These are phyloP conservation scores for Drosophila virilis DNA, from an alignment of 1,140 invertebrate genomes.

Conservation along the genomic window DNA sequence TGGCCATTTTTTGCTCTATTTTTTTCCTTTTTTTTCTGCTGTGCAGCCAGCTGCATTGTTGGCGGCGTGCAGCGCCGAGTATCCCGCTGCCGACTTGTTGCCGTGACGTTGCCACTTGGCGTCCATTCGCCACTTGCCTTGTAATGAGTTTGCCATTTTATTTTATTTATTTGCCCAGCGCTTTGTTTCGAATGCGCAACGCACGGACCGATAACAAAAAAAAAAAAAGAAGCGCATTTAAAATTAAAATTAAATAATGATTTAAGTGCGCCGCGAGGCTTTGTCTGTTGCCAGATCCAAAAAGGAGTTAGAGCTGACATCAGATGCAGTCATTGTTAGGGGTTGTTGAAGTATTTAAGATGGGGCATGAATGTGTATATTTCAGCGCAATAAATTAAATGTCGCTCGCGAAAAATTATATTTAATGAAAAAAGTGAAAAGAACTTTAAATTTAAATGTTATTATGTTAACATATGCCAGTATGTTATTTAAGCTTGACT, in stretches of 20 bases:
- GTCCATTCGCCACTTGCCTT: conserved; percentile 61
- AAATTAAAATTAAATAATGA: conserved; percentile 82
- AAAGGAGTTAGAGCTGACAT: conserved; percentile 22
- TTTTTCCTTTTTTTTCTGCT: conserved; percentile 12
- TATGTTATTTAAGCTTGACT: too few species aligned
- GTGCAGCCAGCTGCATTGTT: conserved; percentile 57
- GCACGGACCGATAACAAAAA: conserved; percentile 40
- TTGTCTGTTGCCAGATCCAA: conserved; percentile 49
- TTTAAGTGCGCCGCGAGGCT: conserved; percentile 74
- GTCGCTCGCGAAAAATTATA: not conserved
- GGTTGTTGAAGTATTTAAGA: not conserved
- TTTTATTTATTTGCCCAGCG: conserved; percentile 76
- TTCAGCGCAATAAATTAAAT: conserved; percentile 5
- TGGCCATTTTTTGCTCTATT: conserved; percentile 63
- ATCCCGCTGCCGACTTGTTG: conserved; percentile 67
- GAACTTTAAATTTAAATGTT: too few species aligned
- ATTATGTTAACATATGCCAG: too few species aligned
- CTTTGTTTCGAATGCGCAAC: conserved; percentile 60
- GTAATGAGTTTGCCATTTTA: conserved; percentile 82
- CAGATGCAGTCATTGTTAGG: conserved; percentile 5
- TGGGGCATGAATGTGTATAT: not conserved
- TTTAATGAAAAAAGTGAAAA: too few species aligned
- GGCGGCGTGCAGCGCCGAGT: conserved; percentile 33
- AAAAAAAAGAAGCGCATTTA: conserved; percentile 64
- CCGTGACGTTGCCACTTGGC: conserved; percentile 67